Conservation (phyloP, 2,797 vertebrate genomes). For the Falco rusticolus region DNA sequence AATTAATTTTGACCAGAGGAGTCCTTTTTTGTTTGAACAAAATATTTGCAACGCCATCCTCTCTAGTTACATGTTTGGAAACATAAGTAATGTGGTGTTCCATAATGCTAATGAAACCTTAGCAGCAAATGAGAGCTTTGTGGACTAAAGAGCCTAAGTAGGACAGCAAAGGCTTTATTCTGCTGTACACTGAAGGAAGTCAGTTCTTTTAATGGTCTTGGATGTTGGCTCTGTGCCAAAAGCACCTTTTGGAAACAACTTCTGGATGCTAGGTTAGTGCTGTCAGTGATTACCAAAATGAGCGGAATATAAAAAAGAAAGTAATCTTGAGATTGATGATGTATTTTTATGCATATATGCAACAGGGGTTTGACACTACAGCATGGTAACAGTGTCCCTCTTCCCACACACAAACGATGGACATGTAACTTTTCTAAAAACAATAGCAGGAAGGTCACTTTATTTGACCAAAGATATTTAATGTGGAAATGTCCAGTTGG, state of each 20-base stretch:
- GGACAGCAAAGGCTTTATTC: constrained; percentile 76
- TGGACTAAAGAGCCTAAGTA: constrained; percentile 61
- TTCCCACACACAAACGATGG: neutral
- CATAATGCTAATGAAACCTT: constrained; percentile 58
- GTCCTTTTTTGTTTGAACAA: neutral
- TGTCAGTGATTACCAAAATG: constrained; percentile 38
- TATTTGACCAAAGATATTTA: neutral
- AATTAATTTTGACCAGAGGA: neutral
- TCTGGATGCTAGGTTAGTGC: constrained; percentile 38
- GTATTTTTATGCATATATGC: neutral
- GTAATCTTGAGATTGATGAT: neutral
- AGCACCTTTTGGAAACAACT: constrained; percentile 59
- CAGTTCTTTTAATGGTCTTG: constrained; percentile 37
- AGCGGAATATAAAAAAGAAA: constrained; percentile 32
- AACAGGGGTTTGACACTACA: neutral
- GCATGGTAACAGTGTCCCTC: neutral
- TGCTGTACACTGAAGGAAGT: constrained; percentile 57
- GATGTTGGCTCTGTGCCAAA: constrained; percentile 46
- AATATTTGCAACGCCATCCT: neutral
- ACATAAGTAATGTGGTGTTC: constrained; percentile 57
- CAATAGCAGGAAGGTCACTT: neutral
- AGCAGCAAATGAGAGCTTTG: constrained; percentile 59
- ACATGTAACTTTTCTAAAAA: neutral
- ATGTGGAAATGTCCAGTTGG: neutral
- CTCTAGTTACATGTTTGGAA: constrained; percentile 53